A percentile compares a stretch with the other conserved stretches of the same genome.
These are phyloP conservation scores for Ephestia elutella DNA, from an alignment of 1,140 invertebrate genomes.

Conservation along the genomic window DNA sequence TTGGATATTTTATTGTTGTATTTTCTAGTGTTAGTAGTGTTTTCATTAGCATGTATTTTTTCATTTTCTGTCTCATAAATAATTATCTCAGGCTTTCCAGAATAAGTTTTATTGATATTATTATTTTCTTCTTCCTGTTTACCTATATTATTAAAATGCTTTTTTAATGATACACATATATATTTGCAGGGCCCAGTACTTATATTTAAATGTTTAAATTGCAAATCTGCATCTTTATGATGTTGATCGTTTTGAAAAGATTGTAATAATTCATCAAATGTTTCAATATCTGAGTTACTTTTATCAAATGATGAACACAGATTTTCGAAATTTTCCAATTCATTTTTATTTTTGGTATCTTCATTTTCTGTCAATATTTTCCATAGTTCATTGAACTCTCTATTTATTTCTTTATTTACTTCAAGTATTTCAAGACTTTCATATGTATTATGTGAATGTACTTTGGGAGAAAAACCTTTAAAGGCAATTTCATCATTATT, in stretches of 20 bases:
- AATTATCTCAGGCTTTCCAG: too few species aligned
- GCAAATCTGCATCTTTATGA: neutral
- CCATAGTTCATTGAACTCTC: slow-evolving; percentile 29
- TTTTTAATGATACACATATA: neutral
- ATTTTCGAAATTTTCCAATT: slow-evolving; percentile 38
- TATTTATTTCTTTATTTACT: slow-evolving; percentile 39
- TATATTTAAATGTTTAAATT: neutral
- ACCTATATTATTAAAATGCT: neutral
- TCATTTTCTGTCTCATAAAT: too few species aligned
- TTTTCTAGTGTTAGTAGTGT: too few species aligned
- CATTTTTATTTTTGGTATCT: slow-evolving; percentile 13
- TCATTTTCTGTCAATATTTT: slow-evolving; percentile 23
- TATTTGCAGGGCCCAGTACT: neutral
- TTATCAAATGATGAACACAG: slow-evolving; percentile 33
- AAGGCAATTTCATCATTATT: slow-evolving; percentile 21
- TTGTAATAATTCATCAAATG: slow-evolving; percentile 38
- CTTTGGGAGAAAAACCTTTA: neutral
- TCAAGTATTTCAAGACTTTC: neutral
- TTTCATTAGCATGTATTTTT: too few species aligned
- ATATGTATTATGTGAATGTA: neutral
- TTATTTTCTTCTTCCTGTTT: too few species aligned
- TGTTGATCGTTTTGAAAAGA: slow-evolving; percentile 28
- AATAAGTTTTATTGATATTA: too few species aligned
- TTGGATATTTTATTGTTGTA: too few species aligned
- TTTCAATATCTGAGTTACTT: slow-evolving; percentile 23